phyloP scores from a whole-genome alignment of 2,888 invertebrate species.

The Sialis fuliginosa region DNA sequence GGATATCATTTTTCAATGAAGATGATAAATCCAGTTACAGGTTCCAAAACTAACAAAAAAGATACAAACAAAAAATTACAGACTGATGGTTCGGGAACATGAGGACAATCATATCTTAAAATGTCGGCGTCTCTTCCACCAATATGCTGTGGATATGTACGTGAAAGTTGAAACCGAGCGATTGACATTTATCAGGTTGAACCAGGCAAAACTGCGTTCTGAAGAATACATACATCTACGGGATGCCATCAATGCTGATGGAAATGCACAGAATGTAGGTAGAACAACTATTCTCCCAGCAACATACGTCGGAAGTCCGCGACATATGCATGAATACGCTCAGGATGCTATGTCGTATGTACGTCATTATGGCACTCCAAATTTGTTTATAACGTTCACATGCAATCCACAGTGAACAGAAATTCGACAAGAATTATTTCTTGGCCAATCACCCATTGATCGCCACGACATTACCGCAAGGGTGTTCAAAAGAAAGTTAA shows the following conservation, averaged over 20 bases:
- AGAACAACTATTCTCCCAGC: constrained; percentile 14
- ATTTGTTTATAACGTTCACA: constrained; percentile 18
- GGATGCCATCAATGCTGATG: constrained; percentile 6
- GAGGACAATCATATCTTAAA: constrained; percentile 5
- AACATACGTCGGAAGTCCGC: constrained; percentile 15
- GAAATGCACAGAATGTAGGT: constrained; percentile 7
- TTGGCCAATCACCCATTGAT: constrained; percentile 9
- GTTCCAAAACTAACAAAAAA: constrained; percentile 5
- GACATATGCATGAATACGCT: constrained; percentile 17
- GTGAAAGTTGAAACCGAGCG: constrained; percentile 14
- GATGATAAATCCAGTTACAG: constrained; percentile 11
- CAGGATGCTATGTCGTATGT: constrained; percentile 19
- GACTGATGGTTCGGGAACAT: constrained; percentile 6
- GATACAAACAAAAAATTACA: constrained; percentile 7
- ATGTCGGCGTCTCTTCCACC: constrained; percentile 13
- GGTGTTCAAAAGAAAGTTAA: constrained; percentile 9
- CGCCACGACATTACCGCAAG: constrained; percentile 9
- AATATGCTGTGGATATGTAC: constrained; percentile 17
- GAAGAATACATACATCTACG: constrained; percentile 14
- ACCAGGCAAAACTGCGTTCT: constrained; percentile 14
- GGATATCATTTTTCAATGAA: constrained; percentile 10
- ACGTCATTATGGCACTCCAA: constrained; percentile 12
- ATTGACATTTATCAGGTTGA: constrained; percentile 13
- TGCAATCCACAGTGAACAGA: constrained; percentile 11
- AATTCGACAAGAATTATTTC: constrained; percentile 2